phyloP scores from a whole-genome alignment of 2,797 vertebrate genomes.

The Takifugu rubripes region DNA sequence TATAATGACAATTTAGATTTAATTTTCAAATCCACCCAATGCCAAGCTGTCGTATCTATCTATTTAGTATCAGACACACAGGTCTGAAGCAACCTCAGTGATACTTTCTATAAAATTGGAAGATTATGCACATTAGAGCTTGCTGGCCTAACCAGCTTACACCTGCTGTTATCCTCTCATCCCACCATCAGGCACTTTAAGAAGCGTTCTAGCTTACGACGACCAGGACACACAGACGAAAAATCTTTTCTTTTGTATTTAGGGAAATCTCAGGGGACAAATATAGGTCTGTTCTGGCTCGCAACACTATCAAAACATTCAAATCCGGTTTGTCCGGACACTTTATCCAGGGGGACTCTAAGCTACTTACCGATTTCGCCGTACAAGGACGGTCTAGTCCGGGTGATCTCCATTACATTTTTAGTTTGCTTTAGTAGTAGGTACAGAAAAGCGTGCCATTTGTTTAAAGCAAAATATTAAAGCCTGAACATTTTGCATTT shows the following conservation, averaged over 20 bases:
- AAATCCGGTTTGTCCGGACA: no score
- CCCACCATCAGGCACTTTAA: conserved; percentile 4
- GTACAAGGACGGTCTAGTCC: conserved; percentile 74
- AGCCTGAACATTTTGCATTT: conserved; percentile 12
- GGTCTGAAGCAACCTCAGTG: background rate
- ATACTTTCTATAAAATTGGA: background rate
- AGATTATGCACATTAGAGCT: background rate
- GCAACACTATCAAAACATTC: no score
- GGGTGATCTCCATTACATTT: conserved; percentile 73
- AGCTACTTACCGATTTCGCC: conserved; percentile 80
- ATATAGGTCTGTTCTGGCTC: no score
- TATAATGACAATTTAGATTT: background rate
- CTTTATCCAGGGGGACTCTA: conserved; percentile 21
- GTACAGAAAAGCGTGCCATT: conserved; percentile 13
- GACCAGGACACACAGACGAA: background rate
- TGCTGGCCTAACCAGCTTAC: conserved; percentile 37
- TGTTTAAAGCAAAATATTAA: conserved; percentile 9
- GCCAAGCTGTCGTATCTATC: background rate
- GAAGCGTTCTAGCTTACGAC: conserved; percentile 3
- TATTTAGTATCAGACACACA: background rate
- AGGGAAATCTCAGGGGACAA: background rate
- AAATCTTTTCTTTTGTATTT: background rate
- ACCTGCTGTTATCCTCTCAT: conserved; percentile 9
- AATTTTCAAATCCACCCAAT: no score
- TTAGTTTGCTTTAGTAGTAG: conserved; percentile 9